Evolutionary conservation across 2,888 invertebrate species (phyloP), one percentile per base, ranked within the genome.

Genomic region (Rhyacophila evoluta): DNA sequence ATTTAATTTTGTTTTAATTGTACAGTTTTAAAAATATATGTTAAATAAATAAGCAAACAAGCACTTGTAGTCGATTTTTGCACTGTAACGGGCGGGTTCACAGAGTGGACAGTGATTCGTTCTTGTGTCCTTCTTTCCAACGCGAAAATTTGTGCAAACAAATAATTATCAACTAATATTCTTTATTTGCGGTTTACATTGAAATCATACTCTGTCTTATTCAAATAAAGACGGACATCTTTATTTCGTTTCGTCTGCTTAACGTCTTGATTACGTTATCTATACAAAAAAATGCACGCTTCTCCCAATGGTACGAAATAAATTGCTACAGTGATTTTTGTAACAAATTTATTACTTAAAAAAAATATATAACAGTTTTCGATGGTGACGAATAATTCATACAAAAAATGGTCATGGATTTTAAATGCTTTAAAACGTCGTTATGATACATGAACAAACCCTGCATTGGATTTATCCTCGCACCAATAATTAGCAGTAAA

Each of bases 121-220:
- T 25, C 6, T 25, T 19, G 25, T 19, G 55, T 19, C 25, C 19
- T 55, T 19, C 55, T 55, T 55, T 55, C 19, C 2, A 19, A 55
- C 55, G 55, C 55, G 55, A 55, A 41, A 55, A 55, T 55, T 10
- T 55, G 55, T 55, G 55, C 55, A 55, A 55, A 55, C 55, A 55
- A n/a, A n/a, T n/a, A n/a, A 55, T 55, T 55, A 55, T 55, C 55
- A 25, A 55, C 15, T 55, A 25, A 10, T 55, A 55, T 25, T 33
- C 6, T 4, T n/a, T 39, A 39, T 39, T 39, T 39, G 39, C 39
- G 39, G 39, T 55, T 55, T 8, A 55, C 19, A 19, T 55, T 55
- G 55, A 55, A 55, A 55, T 55, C 55, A 19, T 55, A 55, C 1
- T 55, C 10, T 55, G 55, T 10, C 55, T 55, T 55, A 55, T 55